phyloP scores from a whole-genome alignment of 2,888 invertebrate genomes.

The Caenorhabditis sinica region DNA sequence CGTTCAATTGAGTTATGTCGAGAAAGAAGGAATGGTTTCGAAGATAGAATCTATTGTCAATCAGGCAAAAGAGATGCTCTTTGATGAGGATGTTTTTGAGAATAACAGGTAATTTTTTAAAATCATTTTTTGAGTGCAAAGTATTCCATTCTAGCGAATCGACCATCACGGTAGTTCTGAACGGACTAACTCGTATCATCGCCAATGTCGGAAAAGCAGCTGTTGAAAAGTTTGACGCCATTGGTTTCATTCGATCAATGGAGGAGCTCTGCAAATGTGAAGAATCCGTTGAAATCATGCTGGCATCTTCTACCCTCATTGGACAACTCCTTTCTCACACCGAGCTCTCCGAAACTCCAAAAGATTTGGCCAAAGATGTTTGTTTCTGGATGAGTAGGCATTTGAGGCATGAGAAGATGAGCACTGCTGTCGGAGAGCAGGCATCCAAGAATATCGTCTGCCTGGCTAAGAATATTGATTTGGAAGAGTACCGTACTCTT shows the following conservation, averaged over 20 bases:
- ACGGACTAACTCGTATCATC: conserved; percentile 46
- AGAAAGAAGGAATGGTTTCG: conserved; percentile 55
- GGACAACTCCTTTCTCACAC: conserved; percentile 71
- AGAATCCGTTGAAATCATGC: conserved; percentile 63
- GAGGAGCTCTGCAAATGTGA: conserved; percentile 65
- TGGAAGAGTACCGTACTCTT: conserved; percentile 61
- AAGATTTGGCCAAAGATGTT: conserved; percentile 48
- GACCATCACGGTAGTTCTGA: conserved; percentile 29
- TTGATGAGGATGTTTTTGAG: conserved; percentile 64
- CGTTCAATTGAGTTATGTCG: conserved; percentile 69
- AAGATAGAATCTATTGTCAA: conserved; percentile 40
- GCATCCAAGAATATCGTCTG: conserved; percentile 73
- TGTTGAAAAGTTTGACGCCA: conserved; percentile 34
- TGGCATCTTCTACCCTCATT: conserved; percentile 70
- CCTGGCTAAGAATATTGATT: conserved; percentile 41
- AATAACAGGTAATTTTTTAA: conserved; percentile 47
- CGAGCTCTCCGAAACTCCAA: conserved; percentile 39
- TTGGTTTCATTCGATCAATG: conserved; percentile 27
- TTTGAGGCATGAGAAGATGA: conserved; percentile 65
- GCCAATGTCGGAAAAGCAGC: conserved; percentile 41
- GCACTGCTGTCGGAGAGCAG: conserved; percentile 70
- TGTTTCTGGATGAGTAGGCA: conserved; percentile 71
- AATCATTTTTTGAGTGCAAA: too few species aligned
- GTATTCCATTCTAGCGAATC: conserved; percentile 32
- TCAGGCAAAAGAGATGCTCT: conserved; percentile 28